These are phyloP conservation scores for Montipora sp. DNA, from an alignment of 64 coral and sea anemone species.

Conservation along the genomic window DNA sequence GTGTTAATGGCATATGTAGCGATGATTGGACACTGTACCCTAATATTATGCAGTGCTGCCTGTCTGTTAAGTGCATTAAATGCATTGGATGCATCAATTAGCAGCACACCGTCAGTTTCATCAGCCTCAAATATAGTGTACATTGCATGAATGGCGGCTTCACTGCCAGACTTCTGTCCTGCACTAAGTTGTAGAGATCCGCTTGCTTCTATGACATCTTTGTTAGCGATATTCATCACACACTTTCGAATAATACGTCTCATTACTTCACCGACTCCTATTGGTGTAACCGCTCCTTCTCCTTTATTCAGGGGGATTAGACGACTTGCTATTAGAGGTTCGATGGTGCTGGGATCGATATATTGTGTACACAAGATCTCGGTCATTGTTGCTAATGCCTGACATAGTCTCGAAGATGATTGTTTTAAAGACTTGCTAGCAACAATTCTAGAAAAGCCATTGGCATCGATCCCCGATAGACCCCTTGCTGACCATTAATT, in stretches of 20 bases:
- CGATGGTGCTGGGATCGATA: slow-evolving; percentile 35
- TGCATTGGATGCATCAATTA: slow-evolving; percentile 61
- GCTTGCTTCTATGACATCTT: slow-evolving; percentile 60
- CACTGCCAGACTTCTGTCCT: slow-evolving; percentile 47
- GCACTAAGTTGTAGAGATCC: slow-evolving; percentile 54
- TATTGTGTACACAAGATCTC: slow-evolving; percentile 34
- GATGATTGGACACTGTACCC: slow-evolving; percentile 48
- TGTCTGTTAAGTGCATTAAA: slow-evolving; percentile 16
- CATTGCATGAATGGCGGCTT: slow-evolving; percentile 57
- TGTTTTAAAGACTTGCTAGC: slow-evolving; percentile 49
- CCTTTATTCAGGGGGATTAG: slow-evolving; percentile 55
- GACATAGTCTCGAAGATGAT: slow-evolving; percentile 26
- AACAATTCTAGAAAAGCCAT: slow-evolving; percentile 36
- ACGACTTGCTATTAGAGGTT: slow-evolving; percentile 26
- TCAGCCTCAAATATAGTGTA: slow-evolving; percentile 43
- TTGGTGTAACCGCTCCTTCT: slow-evolving; percentile 33
- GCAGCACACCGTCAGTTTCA: slow-evolving; percentile 47
- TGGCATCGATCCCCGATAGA: slow-evolving; percentile 37
- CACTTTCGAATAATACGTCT: slow-evolving; percentile 56
- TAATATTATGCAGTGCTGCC: slow-evolving; percentile 43
- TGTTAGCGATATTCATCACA: slow-evolving; percentile 50
- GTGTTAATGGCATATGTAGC: slow-evolving; percentile 52
- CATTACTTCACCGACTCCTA: slow-evolving; percentile 43
- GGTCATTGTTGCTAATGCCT: slow-evolving; percentile 2
- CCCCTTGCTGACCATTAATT: slow-evolving; percentile 65